A percentile compares a stretch with the other conserved stretches of the same genome.
Evolutionary conservation across 2,888 invertebrate species (phyloP).

Genomic region (Catocala sponsa): DNA sequence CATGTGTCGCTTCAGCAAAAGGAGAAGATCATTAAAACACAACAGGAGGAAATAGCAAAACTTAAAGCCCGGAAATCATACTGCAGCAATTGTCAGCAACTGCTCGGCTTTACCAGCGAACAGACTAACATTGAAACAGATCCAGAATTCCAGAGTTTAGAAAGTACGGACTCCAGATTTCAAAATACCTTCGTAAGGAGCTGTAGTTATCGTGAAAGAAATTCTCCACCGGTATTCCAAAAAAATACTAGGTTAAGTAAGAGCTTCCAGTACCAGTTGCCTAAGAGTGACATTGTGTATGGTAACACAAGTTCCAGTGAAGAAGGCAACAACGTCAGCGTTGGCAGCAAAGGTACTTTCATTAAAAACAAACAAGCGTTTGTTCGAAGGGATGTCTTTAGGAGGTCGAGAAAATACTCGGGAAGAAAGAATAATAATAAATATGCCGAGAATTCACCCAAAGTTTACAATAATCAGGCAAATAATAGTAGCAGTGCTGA

Average conservation of each 20-base stretch:
- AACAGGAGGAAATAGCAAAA: slow-evolving; percentile 91
- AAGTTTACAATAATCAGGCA: slow-evolving; percentile 71
- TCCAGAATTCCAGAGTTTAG: slow-evolving; percentile 85
- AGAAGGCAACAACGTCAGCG: slow-evolving; percentile 79
- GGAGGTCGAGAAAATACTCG: slow-evolving; percentile 84
- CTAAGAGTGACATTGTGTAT: slow-evolving; percentile 79
- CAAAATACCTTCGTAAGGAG: slow-evolving; percentile 84
- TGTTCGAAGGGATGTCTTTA: slow-evolving; percentile 82
- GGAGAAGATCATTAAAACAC: slow-evolving; percentile 91
- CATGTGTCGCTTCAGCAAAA: slow-evolving; percentile 90
- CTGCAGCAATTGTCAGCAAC: slow-evolving; percentile 84
- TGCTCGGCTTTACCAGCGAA: slow-evolving; percentile 85
- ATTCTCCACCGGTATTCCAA: slow-evolving; percentile 84
- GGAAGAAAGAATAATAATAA: slow-evolving; percentile 80
- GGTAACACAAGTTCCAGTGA: slow-evolving; percentile 86
- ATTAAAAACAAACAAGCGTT: slow-evolving; percentile 89
- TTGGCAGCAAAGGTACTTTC: slow-evolving; percentile 84
- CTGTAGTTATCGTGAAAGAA: slow-evolving; percentile 84
- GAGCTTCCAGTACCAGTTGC: slow-evolving; percentile 85
- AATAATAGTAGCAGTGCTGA: slow-evolving; percentile 83
- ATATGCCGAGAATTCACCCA: slow-evolving; percentile 71
- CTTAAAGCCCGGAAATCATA: slow-evolving; percentile 86
- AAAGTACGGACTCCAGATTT: slow-evolving; percentile 85
- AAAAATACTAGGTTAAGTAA: slow-evolving; percentile 86
- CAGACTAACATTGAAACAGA: slow-evolving; percentile 86